phyloP scores from a whole-genome alignment of 2,888 invertebrate species.

The Steinernema scapterisci region DNA sequence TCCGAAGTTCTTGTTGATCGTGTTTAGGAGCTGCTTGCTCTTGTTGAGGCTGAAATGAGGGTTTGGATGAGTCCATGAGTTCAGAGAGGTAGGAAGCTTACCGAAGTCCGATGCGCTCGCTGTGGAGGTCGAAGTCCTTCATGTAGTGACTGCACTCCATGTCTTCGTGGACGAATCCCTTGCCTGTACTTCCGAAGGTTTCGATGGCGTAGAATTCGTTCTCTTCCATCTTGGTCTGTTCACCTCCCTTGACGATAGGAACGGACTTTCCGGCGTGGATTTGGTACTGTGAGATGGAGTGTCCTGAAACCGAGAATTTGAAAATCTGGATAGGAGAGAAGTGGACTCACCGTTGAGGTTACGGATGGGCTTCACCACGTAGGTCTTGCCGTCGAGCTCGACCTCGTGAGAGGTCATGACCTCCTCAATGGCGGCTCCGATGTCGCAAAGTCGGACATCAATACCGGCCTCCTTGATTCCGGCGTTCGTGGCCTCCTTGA shows the following conservation, averaged over 20 bases:
- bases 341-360: conserved; percentile 81
- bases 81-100: conserved; percentile 64
- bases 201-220: conserved; percentile 75
- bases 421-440: conserved; percentile 93
- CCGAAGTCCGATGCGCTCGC: conserved; percentile 83
- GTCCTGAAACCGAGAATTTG: conserved; percentile 72
- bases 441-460: conserved; percentile 94
- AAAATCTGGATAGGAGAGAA: too few species aligned
- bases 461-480: conserved; percentile 93
- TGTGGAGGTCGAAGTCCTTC: conserved; percentile 88
- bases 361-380: conserved; percentile 90
- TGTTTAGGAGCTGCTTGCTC: conserved; percentile 86
- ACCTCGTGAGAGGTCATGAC: conserved; percentile 99
- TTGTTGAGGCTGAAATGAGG: conserved; percentile 77
- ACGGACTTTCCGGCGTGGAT: conserved; percentile 93
- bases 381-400: conserved; percentile 92
- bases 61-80: neutral
- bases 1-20: conserved; percentile 94
- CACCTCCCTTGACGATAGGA: conserved; percentile 98
- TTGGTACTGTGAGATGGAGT: conserved; percentile 96
- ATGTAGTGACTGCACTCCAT: conserved; percentile 99
- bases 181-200: conserved; percentile 98
- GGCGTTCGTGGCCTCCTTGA: conserved; percentile 96
- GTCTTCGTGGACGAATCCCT: conserved; percentile 86
- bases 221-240: conserved; percentile 90